These are phyloP conservation scores for Macrostomum cliftonense DNA, from an alignment of 2,888 invertebrate species.

Conservation along the genomic window DNA sequence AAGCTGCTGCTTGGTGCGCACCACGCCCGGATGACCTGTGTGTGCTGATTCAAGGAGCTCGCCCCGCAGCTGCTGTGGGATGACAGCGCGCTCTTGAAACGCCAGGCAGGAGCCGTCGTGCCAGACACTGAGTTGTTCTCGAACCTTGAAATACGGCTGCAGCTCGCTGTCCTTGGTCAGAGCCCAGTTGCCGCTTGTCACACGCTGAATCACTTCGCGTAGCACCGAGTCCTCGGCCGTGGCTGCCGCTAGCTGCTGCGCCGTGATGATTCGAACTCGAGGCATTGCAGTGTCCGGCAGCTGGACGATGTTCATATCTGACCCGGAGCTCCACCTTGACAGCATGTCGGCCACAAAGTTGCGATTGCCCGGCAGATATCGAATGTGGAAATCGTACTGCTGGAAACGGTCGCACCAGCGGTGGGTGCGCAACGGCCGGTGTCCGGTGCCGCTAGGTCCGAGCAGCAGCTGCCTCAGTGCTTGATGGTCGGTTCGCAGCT, in stretches of 20 bases:
- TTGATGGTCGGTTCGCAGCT: constrained; percentile 14
- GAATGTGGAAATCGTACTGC: background rate
- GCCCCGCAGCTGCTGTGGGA: background rate
- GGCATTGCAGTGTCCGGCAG: no score
- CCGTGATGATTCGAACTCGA: no score
- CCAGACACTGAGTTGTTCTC: constrained; percentile 1
- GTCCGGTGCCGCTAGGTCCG: background rate
- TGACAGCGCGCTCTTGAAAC: background rate
- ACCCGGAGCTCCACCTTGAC: no score
- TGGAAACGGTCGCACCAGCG: background rate
- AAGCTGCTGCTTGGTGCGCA: constrained; percentile 3
- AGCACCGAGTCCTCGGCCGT: no score
- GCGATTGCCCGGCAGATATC: no score
- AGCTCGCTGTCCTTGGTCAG: no score
- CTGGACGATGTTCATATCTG: no score
- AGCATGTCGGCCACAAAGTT: no score
- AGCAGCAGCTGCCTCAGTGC: constrained; percentile 2
- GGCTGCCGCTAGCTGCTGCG: no score
- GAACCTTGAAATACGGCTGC: background rate
- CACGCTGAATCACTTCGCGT: no score
- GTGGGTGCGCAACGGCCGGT: background rate
- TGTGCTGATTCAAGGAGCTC: constrained; percentile 3
- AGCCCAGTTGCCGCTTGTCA: no score
- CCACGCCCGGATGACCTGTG: constrained; percentile 3
- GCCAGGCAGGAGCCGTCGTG: background rate